Evolutionary conservation across 2,888 invertebrate species (phyloP).

Genomic region (Metallyticus violacea): DNA sequence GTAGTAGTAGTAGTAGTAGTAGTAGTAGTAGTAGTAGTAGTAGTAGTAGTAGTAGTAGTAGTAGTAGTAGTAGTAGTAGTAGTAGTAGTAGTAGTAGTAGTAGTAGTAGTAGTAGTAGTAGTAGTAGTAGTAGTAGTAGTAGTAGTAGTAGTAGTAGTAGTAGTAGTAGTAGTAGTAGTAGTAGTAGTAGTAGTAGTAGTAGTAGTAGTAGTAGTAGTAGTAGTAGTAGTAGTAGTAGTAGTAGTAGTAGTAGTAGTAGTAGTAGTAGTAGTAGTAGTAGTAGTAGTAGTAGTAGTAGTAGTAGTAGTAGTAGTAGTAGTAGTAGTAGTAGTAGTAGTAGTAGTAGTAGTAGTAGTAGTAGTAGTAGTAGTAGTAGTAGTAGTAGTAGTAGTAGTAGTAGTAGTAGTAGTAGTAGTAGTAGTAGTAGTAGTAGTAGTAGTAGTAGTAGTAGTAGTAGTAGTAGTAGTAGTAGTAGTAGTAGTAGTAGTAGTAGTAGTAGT

Average conservation of each 20-base stretch:
- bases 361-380: conserved; percentile 9
- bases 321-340: conserved; percentile 11
- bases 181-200: conserved; percentile 9
- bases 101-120: conserved; percentile 11
- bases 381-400: conserved; percentile 11
- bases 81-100: conserved; percentile 9
- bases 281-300: conserved; percentile 11
- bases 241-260: conserved; percentile 11
- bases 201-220: conserved; percentile 11
- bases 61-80: conserved; percentile 11
- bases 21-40: conserved; percentile 11
- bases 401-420: conserved; percentile 11
- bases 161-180: conserved; percentile 11
- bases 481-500: conserved; percentile 9
- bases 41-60: conserved; percentile 9
- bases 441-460: conserved; percentile 11
- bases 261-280: conserved; percentile 11
- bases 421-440: conserved; percentile 11
- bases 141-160: conserved; percentile 11
- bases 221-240: conserved; percentile 9
- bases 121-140: conserved; percentile 11
- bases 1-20: conserved; percentile 11
- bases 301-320: conserved; percentile 11
- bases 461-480: conserved; percentile 11
- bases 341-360: conserved; percentile 9